phyloP scores from a whole-genome alignment of 92 coral and sea anemone genomes.

The Anthopleura xanthogrammica region DNA sequence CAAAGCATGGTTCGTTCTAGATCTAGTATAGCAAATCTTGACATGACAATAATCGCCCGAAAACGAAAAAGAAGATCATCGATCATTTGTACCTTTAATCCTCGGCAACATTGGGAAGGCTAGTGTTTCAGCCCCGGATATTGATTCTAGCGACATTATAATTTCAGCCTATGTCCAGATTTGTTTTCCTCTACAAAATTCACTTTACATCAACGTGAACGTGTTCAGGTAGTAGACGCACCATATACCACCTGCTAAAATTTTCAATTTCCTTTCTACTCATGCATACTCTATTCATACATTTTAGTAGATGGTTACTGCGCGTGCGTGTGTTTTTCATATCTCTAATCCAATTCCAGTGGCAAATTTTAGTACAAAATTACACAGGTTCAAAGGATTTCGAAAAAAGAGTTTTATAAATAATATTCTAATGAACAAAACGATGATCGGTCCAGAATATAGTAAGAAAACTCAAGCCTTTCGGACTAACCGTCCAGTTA shows the following conservation, averaged over 20 bases:
- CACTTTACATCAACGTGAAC: neutral
- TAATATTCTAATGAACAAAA: no score
- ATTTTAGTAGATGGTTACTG: neutral
- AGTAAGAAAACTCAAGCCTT: no score
- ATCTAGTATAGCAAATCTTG: no score
- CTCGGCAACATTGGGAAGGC: neutral
- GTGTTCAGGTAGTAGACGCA: neutral
- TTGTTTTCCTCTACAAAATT: neutral
- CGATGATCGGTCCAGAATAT: no score
- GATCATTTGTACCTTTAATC: neutral
- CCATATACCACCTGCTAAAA: neutral
- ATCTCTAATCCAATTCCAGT: no score
- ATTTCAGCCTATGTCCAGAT: neutral
- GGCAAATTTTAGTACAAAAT: no score
- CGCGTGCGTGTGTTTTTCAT: neutral
- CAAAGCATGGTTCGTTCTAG: no score
- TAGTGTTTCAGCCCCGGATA: slow-evolving; percentile 7
- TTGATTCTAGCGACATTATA: neutral
- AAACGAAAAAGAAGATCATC: neutral
- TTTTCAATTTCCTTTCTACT: neutral
- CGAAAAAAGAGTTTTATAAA: no score
- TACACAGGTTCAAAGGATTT: no score
- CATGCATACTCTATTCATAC: neutral
- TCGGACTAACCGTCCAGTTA: no score
- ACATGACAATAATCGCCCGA: neutral